Conservation (phyloP, 2,888 invertebrate genomes). For the Eugnorisma glareosa region DNA sequence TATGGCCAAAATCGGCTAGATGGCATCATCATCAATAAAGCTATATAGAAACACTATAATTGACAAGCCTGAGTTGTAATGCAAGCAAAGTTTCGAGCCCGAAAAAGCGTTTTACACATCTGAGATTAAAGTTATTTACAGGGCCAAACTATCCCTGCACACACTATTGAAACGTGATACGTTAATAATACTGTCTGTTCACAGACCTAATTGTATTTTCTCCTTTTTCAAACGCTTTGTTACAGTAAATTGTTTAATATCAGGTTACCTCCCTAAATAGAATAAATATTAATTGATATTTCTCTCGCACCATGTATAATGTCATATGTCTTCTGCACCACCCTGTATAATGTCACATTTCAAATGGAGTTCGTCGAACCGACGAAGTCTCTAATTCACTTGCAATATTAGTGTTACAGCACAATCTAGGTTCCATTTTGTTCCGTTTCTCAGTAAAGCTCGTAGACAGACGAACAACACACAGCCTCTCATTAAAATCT, state of each 20-base stretch:
- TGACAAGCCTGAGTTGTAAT: not conserved
- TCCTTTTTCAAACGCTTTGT: not conserved
- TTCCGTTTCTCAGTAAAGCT: slow-evolving; percentile 19
- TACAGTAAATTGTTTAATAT: not conserved
- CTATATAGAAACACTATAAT: not conserved
- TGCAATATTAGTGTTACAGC: not conserved
- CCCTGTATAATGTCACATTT: not conserved
- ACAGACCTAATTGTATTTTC: not conserved
- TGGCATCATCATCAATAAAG: not conserved
- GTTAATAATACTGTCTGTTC: not conserved
- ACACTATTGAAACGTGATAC: not conserved
- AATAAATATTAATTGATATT: not conserved
- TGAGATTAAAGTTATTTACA: slow-evolving; percentile 5
- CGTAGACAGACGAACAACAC: not conserved
- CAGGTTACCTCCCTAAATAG: not conserved
- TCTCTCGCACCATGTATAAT: not conserved
- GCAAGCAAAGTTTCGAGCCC: not conserved
- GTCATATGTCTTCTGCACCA: not conserved
- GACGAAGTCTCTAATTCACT: not conserved
- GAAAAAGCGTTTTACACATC: not conserved
- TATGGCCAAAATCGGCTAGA: not conserved
- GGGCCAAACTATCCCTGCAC: not conserved
- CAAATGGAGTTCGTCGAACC: not conserved
- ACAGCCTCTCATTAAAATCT: slow-evolving; percentile 47
- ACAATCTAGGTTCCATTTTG: slow-evolving; percentile 9